phyloP scores from a whole-genome alignment of 2,113 vertebrate species.

The Catharus fuscescens region DNA sequence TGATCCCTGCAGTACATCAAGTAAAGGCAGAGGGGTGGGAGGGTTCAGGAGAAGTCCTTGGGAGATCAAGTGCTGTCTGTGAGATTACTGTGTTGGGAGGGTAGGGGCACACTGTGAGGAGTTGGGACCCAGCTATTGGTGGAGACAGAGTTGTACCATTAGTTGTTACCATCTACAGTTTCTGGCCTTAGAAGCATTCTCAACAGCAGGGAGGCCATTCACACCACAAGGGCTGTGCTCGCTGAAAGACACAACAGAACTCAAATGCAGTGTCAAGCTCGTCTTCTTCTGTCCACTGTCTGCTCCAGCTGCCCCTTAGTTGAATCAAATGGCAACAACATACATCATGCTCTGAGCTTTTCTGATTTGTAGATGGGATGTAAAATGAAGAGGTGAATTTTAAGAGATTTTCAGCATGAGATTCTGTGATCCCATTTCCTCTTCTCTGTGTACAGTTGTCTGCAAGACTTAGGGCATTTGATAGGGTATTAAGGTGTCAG shows the following conservation, averaged over 20 bases:
- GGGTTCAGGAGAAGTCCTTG: neutral
- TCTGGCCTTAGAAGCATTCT: neutral
- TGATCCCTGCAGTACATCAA: neutral
- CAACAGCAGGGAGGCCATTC: neutral
- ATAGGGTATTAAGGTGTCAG: neutral
- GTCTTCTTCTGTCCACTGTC: neutral
- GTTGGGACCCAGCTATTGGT: rapidly evolving
- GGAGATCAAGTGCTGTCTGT: neutral
- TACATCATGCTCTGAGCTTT: neutral
- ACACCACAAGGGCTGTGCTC: neutral
- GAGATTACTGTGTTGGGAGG: neutral
- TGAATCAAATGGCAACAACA: neutral
- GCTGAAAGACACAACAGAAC: neutral
- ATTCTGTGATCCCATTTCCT: neutral
- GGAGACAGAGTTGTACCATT: neutral
- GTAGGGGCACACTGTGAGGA: neutral
- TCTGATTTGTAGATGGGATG: neutral
- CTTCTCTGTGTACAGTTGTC: neutral
- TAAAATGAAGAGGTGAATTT: neutral
- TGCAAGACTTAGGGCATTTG: neutral
- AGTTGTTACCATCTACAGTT: neutral
- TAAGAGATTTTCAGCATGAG: neutral
- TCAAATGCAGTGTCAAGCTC: neutral
- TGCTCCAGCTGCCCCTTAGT: neutral
- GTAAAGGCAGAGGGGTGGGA: neutral